Evolutionary conservation across 1,140 invertebrate species (phyloP), one percentile per base, ranked within the genome.

Genomic region (Drosophila pectinifera): DNA sequence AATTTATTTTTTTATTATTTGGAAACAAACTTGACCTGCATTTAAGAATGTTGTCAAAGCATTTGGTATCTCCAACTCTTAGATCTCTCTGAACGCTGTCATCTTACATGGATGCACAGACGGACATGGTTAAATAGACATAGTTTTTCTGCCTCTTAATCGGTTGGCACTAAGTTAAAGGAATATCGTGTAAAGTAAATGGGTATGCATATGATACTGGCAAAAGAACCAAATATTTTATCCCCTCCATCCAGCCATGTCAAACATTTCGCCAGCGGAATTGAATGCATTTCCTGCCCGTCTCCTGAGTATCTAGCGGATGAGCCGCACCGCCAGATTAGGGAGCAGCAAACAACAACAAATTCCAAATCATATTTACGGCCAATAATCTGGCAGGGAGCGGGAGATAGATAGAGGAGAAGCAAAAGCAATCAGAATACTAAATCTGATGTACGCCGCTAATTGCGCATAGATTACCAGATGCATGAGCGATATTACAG

Each of bases 391-490:
- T 48, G 26, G 18, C 24, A 18, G 38, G 14, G 26, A n/a, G 11
- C 45, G 36, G 3, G 22, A 43, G 70, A 38, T 31, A 38, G 46
- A 54, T 31, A 49, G 43, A 13, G 38, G 28, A 53, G 49, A 48
- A 49, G 75, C 38, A 73, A 89, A 83, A 67, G 77, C 84, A 88
- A 88, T 88, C 84, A 89, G 84, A 84, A 89, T 51, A 84, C 80
- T 88, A 89, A 88, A 88, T 88, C 84, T 88, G 80, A 88, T 88
- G 72, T 86, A 80, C 82, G 79, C 77, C 74, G 69, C 86, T 90
- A 90, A 90, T 90, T 86, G 86, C 88, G 59, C 78, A 90, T 90
- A 90, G 82, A 90, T 90, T 88, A 90, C 70, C 73, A 80, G 88
- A 90, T 90, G 76, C 78, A 82, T 86, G 82, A 76, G 79, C 81